These are phyloP conservation scores for Galeopsomyia nigrocyanea DNA, from an alignment of 2,888 invertebrate species.

Conservation along the genomic window DNA sequence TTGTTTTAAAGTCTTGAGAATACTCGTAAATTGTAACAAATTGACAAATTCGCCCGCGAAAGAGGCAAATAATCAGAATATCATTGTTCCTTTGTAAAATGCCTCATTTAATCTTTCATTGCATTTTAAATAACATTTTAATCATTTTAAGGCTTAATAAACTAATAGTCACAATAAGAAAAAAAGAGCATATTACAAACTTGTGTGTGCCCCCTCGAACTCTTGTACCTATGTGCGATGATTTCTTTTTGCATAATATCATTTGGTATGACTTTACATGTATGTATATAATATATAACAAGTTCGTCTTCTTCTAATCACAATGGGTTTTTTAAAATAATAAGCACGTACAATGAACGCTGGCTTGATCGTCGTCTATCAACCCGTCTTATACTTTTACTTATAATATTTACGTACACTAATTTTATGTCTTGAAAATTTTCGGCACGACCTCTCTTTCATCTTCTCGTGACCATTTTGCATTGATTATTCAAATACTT, in stretches of 20 bases:
- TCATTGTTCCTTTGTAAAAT: no score
- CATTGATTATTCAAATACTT: conserved; percentile 18
- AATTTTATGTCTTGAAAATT: conserved; percentile 21
- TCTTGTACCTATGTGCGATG: conserved; percentile 30
- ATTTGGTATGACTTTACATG: conserved; percentile 35
- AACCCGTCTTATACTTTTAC: conserved; percentile 10
- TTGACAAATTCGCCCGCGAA: no score
- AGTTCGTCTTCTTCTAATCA: conserved; percentile 29
- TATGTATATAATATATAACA: conserved; percentile 16
- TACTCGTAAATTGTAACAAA: no score
- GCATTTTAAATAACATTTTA: no score
- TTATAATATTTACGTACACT: conserved; percentile 25
- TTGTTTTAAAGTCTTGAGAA: no score
- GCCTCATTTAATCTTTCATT: no score
- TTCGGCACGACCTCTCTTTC: conserved; percentile 27
- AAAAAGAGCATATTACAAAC: conserved; percentile 16
- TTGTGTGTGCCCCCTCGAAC: conserved; percentile 45
- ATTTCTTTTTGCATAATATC: conserved; percentile 32
- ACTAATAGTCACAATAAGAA: no score
- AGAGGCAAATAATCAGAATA: no score
- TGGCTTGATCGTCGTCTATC: conserved; percentile 15
- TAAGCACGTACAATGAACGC: conserved; percentile 22
- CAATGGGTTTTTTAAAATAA: conserved; percentile 29
- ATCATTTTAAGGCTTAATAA: no score
- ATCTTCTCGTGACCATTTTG: conserved; percentile 16